Percentiles rank a stretch among this genome's conserved stretches.
Evolutionary conservation across 2,888 invertebrate genomes (phyloP).

Genomic region (Nineta flava): DNA sequence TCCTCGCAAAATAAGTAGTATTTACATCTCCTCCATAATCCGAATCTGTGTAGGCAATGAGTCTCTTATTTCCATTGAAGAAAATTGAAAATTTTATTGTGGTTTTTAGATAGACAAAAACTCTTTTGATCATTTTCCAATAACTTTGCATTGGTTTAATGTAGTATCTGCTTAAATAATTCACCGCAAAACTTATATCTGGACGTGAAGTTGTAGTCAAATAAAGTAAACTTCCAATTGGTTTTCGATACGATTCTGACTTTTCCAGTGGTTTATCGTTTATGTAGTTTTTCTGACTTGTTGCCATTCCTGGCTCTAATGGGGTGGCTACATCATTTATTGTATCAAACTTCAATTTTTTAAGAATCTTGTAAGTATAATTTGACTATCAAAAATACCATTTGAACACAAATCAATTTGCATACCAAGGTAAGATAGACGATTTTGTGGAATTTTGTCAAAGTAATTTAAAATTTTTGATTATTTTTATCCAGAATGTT

Average conservation of each 20-base stretch:
- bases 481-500: neutral
- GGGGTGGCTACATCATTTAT: slow-evolving; percentile 4
- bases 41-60: slow-evolving; percentile 12
- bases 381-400: slow-evolving; percentile 13
- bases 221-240: slow-evolving; percentile 14
- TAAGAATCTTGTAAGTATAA: slow-evolving; percentile 12
- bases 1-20: slow-evolving; percentile 14
- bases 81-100: slow-evolving; percentile 14
- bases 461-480: slow-evolving; percentile 12
- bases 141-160: slow-evolving; percentile 12
- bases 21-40: slow-evolving; percentile 13
- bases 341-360: slow-evolving; percentile 8
- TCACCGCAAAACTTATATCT: slow-evolving; percentile 17
- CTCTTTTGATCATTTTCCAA: slow-evolving; percentile 13
- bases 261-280: slow-evolving; percentile 6
- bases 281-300: neutral
- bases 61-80: slow-evolving; percentile 12
- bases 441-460: too few species aligned
- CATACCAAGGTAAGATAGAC: neutral
- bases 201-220: slow-evolving; percentile 15
- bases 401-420: slow-evolving; percentile 9
- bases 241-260: slow-evolving; percentile 13
- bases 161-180: slow-evolving; percentile 14
- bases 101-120: slow-evolving; percentile 13
- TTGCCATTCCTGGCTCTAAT: slow-evolving; percentile 13